Evolutionary conservation across 37 sponge, comb jelly and placozoan species (phyloP), one percentile per base, ranked within the genome.

Genomic region (Agelas oroides): DNA sequence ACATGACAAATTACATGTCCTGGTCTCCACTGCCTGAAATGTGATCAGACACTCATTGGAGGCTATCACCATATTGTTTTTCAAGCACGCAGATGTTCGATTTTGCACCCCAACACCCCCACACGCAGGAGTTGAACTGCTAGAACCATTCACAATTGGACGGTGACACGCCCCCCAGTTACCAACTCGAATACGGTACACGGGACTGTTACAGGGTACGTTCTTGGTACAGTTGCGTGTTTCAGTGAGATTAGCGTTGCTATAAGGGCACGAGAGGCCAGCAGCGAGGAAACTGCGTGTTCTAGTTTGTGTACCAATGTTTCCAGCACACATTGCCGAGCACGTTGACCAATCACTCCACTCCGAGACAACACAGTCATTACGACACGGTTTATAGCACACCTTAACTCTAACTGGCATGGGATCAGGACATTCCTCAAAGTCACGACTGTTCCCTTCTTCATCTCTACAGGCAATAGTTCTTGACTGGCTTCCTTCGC

Each of bases 291-390:
- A 66, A 24, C 30, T 15, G 16, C 84, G 65, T 2, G 35, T 18
- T 31, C 84, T 23, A 0, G 54, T 65, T 53, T 84, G 84, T 0
- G 3, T 52, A 8, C 65, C 84, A 0, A 35, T 38, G 20, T 0
- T 25, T 0, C 63, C 52, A 20, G 17, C 66, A 53, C 84, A 84
- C 0, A 56, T 65, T 36, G 73, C 66, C 1, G 84, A 75, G 18
- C 84, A 84, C 11, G 8, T 28, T 6, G 75, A 65, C 84, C 84
- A 84, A 30, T 73, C 56, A 8, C 66, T 53, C 84, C 84, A 84
- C 21, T 84, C 75, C 1, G 84, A 84, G 1, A 84, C 0, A 1
- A 84, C 84, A 74, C 84, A 84, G 17, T 73, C 84, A 23, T 73
- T 52, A 17, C 35, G 36, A 53, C 84, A 84, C 16, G 73, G 84